Conservation (phyloP, 2,888 invertebrate genomes). For the Rhorus exstirpatorius region DNA sequence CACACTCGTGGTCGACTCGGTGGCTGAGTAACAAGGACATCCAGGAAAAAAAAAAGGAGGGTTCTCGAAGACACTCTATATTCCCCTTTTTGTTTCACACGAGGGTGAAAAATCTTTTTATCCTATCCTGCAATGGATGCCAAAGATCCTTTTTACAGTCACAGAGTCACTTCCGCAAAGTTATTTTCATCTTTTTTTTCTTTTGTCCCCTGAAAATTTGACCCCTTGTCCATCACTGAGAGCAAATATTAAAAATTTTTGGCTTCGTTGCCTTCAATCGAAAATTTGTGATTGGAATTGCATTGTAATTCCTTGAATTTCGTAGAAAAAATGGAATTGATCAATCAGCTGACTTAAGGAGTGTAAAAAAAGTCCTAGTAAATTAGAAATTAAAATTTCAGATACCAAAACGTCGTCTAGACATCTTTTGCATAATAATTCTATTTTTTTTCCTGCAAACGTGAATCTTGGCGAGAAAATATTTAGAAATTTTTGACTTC, state of each 20-base stretch:
- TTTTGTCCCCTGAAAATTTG: too few relatives aligned
- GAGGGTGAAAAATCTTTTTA: slow-evolving; percentile 59
- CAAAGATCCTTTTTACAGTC: slow-evolving; percentile 35
- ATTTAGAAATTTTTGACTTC: background rate
- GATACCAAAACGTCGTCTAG: too few relatives aligned
- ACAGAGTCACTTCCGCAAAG: background rate
- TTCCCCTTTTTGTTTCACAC: slow-evolving; percentile 7
- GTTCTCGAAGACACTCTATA: slow-evolving; percentile 40
- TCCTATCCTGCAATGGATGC: slow-evolving; percentile 29
- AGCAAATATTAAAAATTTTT: too few relatives aligned
- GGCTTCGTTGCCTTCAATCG: too few relatives aligned
- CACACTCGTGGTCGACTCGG: slow-evolving; percentile 59
- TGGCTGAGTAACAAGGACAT: slow-evolving; percentile 33
- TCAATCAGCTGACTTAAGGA: too few relatives aligned
- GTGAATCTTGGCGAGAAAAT: background rate
- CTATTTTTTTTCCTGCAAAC: slow-evolving; percentile 11
- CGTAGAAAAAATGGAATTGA: too few relatives aligned
- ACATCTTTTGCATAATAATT: background rate
- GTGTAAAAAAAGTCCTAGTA: too few relatives aligned
- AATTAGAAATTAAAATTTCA: too few relatives aligned
- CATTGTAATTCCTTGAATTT: too few relatives aligned
- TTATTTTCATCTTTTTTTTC: background rate
- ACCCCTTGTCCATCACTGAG: too few relatives aligned
- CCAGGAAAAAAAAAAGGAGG: slow-evolving; percentile 48
- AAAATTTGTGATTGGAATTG: too few relatives aligned